A percentile compares a stretch with the other conserved stretches of the same genome.
Conservation (phyloP, 23 tunicate species). For the Clavelina lepadiformis region DNA sequence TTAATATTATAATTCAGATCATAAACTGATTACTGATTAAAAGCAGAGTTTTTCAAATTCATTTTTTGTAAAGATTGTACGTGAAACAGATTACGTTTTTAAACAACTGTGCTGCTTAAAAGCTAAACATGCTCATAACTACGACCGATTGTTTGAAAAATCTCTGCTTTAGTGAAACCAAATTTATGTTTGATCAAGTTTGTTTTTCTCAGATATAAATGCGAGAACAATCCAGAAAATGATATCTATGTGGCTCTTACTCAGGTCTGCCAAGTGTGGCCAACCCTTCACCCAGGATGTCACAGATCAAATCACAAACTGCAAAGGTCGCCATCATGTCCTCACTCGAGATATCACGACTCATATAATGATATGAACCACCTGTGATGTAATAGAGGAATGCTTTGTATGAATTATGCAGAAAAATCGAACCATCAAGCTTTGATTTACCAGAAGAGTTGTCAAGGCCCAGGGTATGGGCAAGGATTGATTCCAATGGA, state of each 20-base stretch:
- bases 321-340: constrained; percentile 52
- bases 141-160: too few species aligned
- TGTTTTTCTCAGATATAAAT: neutral
- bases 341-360: constrained; percentile 23
- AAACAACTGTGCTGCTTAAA: too few species aligned
- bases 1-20: neutral
- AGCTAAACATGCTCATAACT: too few species aligned
- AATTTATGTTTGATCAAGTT: too few species aligned
- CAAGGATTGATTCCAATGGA: constrained; percentile 54
- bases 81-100: too few species aligned
- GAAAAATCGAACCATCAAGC: too few species aligned
- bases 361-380: constrained; percentile 24
- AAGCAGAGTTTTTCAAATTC: too few species aligned
- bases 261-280: constrained; percentile 71
- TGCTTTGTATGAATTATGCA: too few species aligned
- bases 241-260: too few species aligned
- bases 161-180: too few species aligned
- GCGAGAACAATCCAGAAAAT: neutral
- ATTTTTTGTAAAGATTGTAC: too few species aligned
- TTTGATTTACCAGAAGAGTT: neutral
- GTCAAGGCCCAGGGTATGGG: constrained; percentile 33
- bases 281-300: constrained; percentile 77
- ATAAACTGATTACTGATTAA: too few species aligned
- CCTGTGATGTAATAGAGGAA: neutral
- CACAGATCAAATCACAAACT: constrained; percentile 70